phyloP scores from a whole-genome alignment of 2,113 vertebrate species.

The Suricata suricatta region DNA sequence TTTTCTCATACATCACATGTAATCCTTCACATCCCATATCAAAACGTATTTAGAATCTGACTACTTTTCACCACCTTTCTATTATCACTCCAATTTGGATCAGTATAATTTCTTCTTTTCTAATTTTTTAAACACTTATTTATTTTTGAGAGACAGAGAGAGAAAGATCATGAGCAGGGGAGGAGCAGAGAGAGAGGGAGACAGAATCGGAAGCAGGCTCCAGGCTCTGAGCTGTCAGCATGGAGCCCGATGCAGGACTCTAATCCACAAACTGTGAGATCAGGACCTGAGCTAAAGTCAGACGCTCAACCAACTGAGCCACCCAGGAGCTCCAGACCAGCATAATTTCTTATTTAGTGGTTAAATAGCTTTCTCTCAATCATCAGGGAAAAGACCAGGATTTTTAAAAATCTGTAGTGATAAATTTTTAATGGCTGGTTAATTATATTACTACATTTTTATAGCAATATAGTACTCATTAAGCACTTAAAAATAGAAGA shows the following conservation, averaged over 20 bases:
- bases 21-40: neutral
- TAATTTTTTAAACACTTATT: too few species aligned
- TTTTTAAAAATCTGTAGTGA: conserved; percentile 76
- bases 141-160: too few species aligned
- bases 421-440: conserved; percentile 92
- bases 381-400: neutral
- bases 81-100: neutral
- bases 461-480: conserved; percentile 92
- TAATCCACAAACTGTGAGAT: too few species aligned
- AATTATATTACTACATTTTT: conserved; percentile 92
- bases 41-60: neutral
- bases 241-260: too few species aligned
- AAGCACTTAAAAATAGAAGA: conserved; percentile 93
- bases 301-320: too few species aligned
- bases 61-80: neutral
- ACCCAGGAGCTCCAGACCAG: neutral
- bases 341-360: neutral
- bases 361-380: neutral
- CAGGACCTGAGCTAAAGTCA: too few species aligned
- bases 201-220: too few species aligned
- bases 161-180: too few species aligned
- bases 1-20: neutral
- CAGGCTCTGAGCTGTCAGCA: too few species aligned
- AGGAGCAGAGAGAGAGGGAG: too few species aligned
- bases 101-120: neutral